Base-by-base conservation (phyloP, 2,888 invertebrate genomes). In the Elmis aenea region DNA sequence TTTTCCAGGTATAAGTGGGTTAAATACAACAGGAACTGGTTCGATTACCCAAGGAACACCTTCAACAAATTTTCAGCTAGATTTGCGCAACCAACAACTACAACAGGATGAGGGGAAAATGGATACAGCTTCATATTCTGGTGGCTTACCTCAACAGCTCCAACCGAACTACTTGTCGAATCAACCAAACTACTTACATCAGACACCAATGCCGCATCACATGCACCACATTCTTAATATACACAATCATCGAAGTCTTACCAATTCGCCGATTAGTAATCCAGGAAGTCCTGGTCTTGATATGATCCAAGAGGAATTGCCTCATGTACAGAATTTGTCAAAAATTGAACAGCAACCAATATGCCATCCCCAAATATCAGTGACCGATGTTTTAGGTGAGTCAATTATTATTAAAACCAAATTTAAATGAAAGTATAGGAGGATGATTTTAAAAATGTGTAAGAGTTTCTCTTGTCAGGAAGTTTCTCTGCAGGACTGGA, bases 301-400 rank as follows among this genome's bases (percentile, higher is more conserved):
- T 57, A 87, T 87, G 77, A 88, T 87, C 27, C 85, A 83, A 62
- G 81, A 81, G 58, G 81, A 81, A 59, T 79, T 82, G 45, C 78
- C 79, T 0, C 72, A 73, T 0, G 66, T 57, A 58, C 50, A 69
- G 58, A 1, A 67, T 61, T 10, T 64, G 59, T 51, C 67, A 56
- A 45, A 61, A 64, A 54, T 48, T 62, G 68, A 46, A 56, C 61
- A 40, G 61, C 57, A 50, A 52, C 58, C 38, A 5, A 34, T 53
- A 9, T 48, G 53, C 24, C 80, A 85, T 61, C 92, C 94, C 0
- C 91, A 91, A 66, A 94, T 94, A 42, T 92, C 90, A 51, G 76
- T 94, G 5, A 94, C 94, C 0, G 93, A 94, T 62, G 91, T 92
- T 32, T 74, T 87, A 33, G 93, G 93, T 61, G 44, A 50, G 49